phyloP scores from a whole-genome alignment of 2,113 vertebrate genomes.

The Bungarus multicinctus region DNA sequence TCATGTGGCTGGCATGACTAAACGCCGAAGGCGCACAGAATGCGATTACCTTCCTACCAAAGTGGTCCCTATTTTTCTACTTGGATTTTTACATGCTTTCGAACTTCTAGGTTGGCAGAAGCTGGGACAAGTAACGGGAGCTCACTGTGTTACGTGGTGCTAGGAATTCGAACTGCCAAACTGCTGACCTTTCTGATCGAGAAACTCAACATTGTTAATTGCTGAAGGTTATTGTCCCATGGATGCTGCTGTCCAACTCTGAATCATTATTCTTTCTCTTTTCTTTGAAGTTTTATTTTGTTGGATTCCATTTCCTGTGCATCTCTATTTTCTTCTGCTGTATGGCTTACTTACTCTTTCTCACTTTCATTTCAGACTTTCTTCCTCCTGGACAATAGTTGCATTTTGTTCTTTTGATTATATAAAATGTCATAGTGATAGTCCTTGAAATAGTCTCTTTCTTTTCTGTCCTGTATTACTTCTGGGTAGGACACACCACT shows the following conservation, averaged over 20 bases:
- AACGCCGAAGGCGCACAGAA: no score
- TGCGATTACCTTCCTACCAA: no score
- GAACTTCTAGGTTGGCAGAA: no score
- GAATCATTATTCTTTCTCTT: neutral
- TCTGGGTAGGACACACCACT: neutral
- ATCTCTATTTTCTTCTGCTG: neutral
- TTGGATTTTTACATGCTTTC: no score
- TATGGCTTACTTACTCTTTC: neutral
- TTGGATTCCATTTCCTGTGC: neutral
- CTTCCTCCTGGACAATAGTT: neutral
- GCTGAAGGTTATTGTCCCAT: neutral
- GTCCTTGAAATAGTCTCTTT: neutral
- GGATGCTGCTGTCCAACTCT: neutral
- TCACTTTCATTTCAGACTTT: neutral
- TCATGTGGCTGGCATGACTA: no score
- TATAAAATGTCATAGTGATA: neutral
- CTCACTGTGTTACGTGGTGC: no score
- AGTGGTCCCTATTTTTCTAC: no score
- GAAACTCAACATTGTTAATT: neutral
- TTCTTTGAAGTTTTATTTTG: neutral
- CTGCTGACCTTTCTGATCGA: no score
- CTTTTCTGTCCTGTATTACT: neutral
- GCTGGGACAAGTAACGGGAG: no score
- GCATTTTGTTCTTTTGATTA: neutral
- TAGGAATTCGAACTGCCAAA: no score